phyloP scores from a whole-genome alignment of 1,140 invertebrate species.

The Bathynomus jamesi region DNA sequence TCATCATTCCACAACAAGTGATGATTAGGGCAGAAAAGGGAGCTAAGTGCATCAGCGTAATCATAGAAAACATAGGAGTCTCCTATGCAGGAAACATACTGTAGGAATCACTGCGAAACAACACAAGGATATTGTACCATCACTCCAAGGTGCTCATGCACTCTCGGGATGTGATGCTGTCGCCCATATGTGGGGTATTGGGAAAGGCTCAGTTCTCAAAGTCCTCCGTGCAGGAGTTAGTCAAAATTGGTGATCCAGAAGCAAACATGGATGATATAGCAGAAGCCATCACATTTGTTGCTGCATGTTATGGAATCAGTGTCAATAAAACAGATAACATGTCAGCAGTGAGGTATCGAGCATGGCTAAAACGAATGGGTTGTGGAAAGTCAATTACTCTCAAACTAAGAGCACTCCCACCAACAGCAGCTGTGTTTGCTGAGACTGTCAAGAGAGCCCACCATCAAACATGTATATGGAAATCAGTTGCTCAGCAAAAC shows the following conservation, averaged over 20 bases:
- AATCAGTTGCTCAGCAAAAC: background rate
- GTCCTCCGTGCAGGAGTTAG: too few species aligned
- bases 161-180: background rate
- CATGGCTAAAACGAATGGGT: background rate
- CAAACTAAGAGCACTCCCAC: background rate
- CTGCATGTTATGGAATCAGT: background rate
- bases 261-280: background rate
- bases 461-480: background rate
- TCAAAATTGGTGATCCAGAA: too few species aligned
- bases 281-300: background rate
- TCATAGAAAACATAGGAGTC: background rate
- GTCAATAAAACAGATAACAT: background rate
- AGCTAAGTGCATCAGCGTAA: background rate
- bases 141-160: background rate
- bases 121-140: background rate
- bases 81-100: background rate
- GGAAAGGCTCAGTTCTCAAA: background rate
- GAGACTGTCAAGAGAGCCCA: background rate
- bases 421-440: background rate
- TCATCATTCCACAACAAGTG: too few species aligned
- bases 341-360: too few species aligned
- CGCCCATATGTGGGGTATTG: background rate
- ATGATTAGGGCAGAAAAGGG: too few species aligned
- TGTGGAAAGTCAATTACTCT: background rate
- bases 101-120: background rate